Conservation (phyloP, 2,888 invertebrate genomes). For the Embidobia sp. region DNA sequence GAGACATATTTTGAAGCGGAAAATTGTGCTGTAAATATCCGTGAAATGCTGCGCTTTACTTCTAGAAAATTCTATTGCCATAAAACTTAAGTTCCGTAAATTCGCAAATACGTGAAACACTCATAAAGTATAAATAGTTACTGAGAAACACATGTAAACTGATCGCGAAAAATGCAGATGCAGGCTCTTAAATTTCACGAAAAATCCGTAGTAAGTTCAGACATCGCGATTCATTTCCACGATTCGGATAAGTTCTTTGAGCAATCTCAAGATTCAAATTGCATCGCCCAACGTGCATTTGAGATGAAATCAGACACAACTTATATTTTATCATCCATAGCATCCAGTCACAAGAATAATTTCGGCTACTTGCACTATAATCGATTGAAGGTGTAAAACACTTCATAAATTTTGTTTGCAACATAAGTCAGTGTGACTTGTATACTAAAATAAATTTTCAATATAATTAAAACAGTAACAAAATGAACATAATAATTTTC, state of each 20-base stretch:
- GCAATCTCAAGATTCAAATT: conserved; percentile 46
- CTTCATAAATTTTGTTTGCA: no score
- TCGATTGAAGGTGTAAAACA: no score
- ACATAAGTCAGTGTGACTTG: no score
- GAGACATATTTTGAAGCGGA: conserved; percentile 27
- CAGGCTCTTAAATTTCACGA: conserved; percentile 49
- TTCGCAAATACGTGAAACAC: conserved; percentile 50
- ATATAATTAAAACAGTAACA: no score
- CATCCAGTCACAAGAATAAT: no score
- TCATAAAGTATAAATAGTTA: conserved; percentile 54
- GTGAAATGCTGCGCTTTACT: conserved; percentile 14
- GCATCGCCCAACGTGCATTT: conserved; percentile 32
- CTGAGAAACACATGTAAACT: conserved; percentile 58
- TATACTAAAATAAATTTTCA: no score
- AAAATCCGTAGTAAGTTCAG: conserved; percentile 58
- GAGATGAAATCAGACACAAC: conserved; percentile 21
- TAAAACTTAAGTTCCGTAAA: conserved; percentile 59
- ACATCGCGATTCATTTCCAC: conserved; percentile 52
- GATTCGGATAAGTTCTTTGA: conserved; percentile 50
- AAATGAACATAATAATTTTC: no score
- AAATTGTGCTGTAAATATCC: conserved; percentile 31
- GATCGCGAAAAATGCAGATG: conserved; percentile 57
- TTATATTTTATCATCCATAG: neutral
- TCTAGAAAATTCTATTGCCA: conserved; percentile 39
- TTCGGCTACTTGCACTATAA: no score